Conservation (phyloP, 2,888 invertebrate genomes). For the Parthenolecanium corni region DNA sequence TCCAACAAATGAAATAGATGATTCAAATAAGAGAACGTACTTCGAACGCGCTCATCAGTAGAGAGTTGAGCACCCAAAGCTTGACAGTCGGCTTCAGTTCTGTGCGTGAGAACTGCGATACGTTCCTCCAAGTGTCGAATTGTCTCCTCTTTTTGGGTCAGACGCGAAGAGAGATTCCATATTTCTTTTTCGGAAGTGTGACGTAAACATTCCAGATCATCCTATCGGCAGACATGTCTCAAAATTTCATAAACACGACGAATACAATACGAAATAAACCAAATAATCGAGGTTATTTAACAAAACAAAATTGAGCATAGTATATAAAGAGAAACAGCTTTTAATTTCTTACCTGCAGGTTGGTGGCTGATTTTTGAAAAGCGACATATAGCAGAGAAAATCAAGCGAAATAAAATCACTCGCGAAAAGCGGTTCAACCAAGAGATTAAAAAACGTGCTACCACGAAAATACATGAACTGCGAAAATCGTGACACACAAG, state of each 20-base stretch:
- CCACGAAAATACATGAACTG: no score
- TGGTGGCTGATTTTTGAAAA: no score
- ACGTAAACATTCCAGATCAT: constrained; percentile 63
- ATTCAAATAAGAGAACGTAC: constrained; percentile 26
- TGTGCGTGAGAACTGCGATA: constrained; percentile 47
- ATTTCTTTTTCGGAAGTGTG: constrained; percentile 63
- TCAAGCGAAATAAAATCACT: no score
- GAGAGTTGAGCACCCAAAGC: constrained; percentile 36
- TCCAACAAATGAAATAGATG: no score
- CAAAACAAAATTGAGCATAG: neutral
- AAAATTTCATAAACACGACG: constrained; percentile 34
- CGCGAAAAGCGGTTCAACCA: no score
- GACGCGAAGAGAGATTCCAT: constrained; percentile 52
- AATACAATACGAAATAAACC: constrained; percentile 4
- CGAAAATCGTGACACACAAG: no score
- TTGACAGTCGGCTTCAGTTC: constrained; percentile 36
- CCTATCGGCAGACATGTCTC: no score
- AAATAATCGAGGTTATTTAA: neutral
- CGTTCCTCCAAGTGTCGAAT: constrained; percentile 57
- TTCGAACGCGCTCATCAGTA: constrained; percentile 46
- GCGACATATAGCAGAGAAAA: no score
- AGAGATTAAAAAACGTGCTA: no score
- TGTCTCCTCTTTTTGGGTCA: constrained; percentile 64
- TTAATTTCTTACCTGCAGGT: no score
- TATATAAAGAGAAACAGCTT: neutral